Conservation (phyloP, 2,113 vertebrate genomes). For the Corythoichthys intestinalis region DNA sequence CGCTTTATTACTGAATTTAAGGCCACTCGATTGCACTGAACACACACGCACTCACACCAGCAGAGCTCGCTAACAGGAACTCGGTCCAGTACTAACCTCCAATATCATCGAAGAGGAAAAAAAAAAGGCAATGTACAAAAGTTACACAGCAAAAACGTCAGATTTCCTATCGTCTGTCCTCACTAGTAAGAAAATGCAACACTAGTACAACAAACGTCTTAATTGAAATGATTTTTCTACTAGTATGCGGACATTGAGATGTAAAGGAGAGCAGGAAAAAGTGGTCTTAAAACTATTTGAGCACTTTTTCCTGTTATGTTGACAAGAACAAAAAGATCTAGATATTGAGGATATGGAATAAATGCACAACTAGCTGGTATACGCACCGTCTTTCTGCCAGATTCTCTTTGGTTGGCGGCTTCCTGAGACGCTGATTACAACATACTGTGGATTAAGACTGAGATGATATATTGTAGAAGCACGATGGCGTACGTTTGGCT, state of each 20-base stretch:
- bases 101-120: not conserved
- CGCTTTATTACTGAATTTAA: constrained; percentile 72
- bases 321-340: not conserved
- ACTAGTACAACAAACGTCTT: not conserved
- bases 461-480: not conserved
- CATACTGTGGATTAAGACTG: not conserved
- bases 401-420: not conserved
- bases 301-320: no score
- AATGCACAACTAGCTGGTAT: not conserved
- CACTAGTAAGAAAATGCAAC: not conserved
- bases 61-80: not conserved
- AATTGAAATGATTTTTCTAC: no score
- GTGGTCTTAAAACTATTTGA: no score
- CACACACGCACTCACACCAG: not conserved
- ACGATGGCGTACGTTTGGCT: not conserved
- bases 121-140: not conserved
- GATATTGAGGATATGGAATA: not conserved
- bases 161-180: no score
- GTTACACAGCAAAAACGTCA: not conserved
- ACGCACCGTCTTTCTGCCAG: not conserved
- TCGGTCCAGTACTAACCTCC: constrained; percentile 15
- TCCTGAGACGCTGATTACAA: constrained; percentile 1
- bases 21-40: constrained; percentile 69
- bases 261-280: no score
- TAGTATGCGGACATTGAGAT: no score